Percentiles rank a stretch among this genome's conserved stretches.
phyloP scores from a whole-genome alignment of 2,888 invertebrate genomes.

The Nezara viridula region DNA sequence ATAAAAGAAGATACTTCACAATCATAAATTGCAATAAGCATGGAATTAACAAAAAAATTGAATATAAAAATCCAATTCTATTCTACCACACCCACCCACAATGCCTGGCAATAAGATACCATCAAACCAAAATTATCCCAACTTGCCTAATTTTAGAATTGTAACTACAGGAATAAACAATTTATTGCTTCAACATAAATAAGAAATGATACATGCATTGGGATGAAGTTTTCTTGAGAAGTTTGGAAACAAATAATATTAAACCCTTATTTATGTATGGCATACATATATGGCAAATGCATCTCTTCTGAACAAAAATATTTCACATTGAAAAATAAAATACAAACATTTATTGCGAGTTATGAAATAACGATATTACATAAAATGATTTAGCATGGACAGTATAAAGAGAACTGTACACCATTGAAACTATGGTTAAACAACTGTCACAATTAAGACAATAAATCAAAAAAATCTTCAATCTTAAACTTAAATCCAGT shows the following conservation, averaged over 20 bases:
- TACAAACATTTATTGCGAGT: background rate
- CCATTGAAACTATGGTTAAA: background rate
- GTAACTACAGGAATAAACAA: background rate
- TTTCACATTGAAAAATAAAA: background rate
- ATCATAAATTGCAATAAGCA: background rate
- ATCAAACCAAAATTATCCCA: constrained; percentile 43
- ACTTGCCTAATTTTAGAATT: constrained; percentile 3
- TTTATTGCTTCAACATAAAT: background rate
- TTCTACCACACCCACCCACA: constrained; percentile 30
- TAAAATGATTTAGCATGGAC: too few relatives aligned
- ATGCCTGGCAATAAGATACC: constrained; percentile 4
- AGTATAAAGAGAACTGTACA: background rate
- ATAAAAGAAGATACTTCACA: background rate
- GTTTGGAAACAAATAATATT: background rate
- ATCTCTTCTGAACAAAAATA: background rate
- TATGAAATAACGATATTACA: background rate
- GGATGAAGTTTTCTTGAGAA: too few relatives aligned
- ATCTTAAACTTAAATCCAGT: background rate
- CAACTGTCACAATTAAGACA: background rate
- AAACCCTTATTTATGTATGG: background rate
- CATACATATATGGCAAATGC: background rate
- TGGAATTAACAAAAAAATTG: background rate
- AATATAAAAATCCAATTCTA: background rate
- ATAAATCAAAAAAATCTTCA: background rate
- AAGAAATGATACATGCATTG: background rate